These are phyloP conservation scores for Brachirus orientalis DNA, from an alignment of 2,113 vertebrate genomes.

Conservation along the genomic window DNA sequence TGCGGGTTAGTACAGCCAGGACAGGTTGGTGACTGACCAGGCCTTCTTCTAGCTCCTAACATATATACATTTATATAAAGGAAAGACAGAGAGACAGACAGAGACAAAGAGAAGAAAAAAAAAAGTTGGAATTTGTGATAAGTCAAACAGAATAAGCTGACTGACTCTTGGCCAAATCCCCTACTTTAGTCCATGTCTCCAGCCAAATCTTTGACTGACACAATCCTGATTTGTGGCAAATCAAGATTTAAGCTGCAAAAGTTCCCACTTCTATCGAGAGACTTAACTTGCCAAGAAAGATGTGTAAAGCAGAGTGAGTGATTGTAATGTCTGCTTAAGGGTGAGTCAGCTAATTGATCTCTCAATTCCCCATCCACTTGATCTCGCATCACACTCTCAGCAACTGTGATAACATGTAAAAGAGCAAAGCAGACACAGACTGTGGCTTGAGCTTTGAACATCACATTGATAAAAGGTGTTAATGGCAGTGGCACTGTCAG, in stretches of 20 bases:
- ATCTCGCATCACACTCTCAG: no score
- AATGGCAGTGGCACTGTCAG: constrained; percentile 10
- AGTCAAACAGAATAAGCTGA: constrained; percentile 30
- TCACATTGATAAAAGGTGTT: constrained; percentile 44
- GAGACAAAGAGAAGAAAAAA: background rate
- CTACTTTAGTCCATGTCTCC: constrained; percentile 17
- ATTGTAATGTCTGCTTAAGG: constrained; percentile 31
- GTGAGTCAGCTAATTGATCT: constrained; percentile 63
- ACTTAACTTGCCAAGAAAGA: constrained; percentile 39
- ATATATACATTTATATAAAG: background rate
- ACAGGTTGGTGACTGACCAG: constrained; percentile 84
- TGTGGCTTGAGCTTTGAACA: constrained; percentile 16
- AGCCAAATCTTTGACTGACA: constrained; percentile 49
- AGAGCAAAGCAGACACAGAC: constrained; percentile 3
- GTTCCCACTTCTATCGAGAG: constrained; percentile 40
- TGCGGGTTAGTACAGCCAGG: constrained; percentile 80
- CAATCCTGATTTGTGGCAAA: constrained; percentile 36
- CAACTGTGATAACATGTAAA: constrained; percentile 35
- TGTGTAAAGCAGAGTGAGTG: constrained; percentile 39
- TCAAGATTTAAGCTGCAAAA: constrained; percentile 55
- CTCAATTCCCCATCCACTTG: constrained; percentile 43
- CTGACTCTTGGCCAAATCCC: constrained; percentile 35
- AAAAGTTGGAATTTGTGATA: constrained; percentile 1
- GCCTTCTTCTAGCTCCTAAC: constrained; percentile 92
- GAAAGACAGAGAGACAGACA: background rate